phyloP scores from a whole-genome alignment of 2,888 invertebrate genomes.

The Agonopterix alstromeriana region DNA sequence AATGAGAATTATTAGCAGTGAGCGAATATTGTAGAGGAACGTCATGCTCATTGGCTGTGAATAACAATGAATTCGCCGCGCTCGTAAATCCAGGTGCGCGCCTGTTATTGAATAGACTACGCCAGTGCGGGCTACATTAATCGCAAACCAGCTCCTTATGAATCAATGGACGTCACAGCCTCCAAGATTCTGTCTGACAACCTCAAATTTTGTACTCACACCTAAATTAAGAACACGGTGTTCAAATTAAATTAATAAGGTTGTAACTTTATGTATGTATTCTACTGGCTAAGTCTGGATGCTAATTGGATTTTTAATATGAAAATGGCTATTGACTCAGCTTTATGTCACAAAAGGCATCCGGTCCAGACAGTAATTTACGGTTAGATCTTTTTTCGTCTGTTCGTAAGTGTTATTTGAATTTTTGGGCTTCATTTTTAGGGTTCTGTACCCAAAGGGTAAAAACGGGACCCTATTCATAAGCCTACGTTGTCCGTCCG shows the following conservation, averaged over 20 bases:
- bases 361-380: no score
- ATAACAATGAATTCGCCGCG: conserved; percentile 63
- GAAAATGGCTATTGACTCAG: background rate
- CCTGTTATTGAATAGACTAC: conserved; percentile 58
- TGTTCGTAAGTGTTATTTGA: no score
- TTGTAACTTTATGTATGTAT: no score
- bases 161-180: conserved; percentile 34
- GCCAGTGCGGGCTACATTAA: conserved; percentile 50
- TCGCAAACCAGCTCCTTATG: conserved; percentile 39
- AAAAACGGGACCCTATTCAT: no score
- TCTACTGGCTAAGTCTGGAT: conserved; percentile 2
- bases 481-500: no score
- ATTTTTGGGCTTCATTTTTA: no score
- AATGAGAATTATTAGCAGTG: conserved; percentile 25
- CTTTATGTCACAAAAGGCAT: background rate
- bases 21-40: conserved; percentile 36
- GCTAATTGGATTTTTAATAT: no score
- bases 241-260: no score
- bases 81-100: conserved; percentile 63
- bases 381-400: no score
- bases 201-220: no score
- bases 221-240: no score
- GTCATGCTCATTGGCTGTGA: conserved; percentile 49
- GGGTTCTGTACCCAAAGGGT: no score
- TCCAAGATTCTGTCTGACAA: background rate